Base-by-base conservation (phyloP, 2,888 invertebrate species). In the Formica aserva region DNA sequence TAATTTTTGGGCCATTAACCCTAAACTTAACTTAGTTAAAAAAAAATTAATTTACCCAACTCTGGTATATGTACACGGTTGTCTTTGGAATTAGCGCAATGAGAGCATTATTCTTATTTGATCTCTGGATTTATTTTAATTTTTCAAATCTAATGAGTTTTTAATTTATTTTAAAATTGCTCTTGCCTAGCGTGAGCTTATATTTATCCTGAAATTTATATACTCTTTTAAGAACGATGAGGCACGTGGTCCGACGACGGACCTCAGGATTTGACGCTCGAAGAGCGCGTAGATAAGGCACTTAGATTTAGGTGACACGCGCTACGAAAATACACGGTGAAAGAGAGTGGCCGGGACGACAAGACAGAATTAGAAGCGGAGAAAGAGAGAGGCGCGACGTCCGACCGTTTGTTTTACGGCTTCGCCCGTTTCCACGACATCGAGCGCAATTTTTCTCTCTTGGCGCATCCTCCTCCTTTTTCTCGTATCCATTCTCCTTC, bases 331-430 rank as follows among this genome's bases (percentile, higher is more conserved):
- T 90, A 90, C 90, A 90, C 87, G 78, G 5, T 57, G 71, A 82
- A 88, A 87, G 76, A 86, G 81, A 86, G 81, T 71, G 71, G 65
- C 85, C 84, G 87, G 82, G 82, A 77, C 82, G 84, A 83, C 85
- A 81, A 80, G 89, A 89, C 88, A 90, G 85, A 90, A 90, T 90
- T 90, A 90, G 89, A 90, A 86, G 83, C 55, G 83, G 78, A 89
- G 88, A 89, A 88, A 89, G 86, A 89, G 90, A 89, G 86, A 89
- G 88, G 87, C 88, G 85, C 82, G 83, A 69, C 84, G 88, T 89
- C 87, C 84, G 85, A 88, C 88, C 88, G 87, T 88, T 89, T 89
- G 88, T 89, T 89, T 89, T 89, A 88, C 84, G 85, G 88, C 84
- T 83, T 89, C 80, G 88, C 83, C 84, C 66, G 84, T 87, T 89